Conservation (phyloP, 2,113 vertebrate genomes). For the Balaenoptera acutorostrata region DNA sequence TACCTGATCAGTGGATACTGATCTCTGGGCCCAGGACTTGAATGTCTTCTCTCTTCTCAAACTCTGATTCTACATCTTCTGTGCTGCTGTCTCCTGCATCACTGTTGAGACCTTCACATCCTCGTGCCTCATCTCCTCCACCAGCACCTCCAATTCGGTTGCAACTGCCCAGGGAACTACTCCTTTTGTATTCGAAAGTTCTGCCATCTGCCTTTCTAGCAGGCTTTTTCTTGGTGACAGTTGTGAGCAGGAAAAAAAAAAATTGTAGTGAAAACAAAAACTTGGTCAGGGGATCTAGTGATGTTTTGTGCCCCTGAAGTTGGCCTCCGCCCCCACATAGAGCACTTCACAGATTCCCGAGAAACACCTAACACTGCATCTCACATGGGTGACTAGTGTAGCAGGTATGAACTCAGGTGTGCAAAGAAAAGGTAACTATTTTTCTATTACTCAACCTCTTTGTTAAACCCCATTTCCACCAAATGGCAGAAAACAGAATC, state of each 20-base stretch:
- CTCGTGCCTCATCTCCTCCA: not conserved
- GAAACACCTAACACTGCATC: not conserved
- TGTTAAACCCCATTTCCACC: not conserved
- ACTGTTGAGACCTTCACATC: constrained; percentile 47
- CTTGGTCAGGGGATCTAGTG: not conserved
- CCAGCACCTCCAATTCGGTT: not conserved
- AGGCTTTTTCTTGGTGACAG: constrained; percentile 54
- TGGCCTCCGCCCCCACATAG: not conserved
- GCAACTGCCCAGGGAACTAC: constrained; percentile 13
- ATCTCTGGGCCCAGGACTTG: not conserved
- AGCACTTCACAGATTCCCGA: not conserved
- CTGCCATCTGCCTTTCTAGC: constrained; percentile 50
- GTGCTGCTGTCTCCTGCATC: constrained; percentile 37
- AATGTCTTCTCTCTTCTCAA: not conserved
- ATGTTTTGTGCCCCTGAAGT: not conserved
- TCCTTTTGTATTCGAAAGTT: constrained; percentile 52
- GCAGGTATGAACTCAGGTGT: not conserved
- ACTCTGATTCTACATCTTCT: constrained; percentile 30
- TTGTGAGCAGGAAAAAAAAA: not conserved
- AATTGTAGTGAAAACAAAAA: not conserved
- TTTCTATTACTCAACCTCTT: not conserved
- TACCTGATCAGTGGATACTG: not conserved
- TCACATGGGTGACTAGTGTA: not conserved
- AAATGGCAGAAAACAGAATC: not conserved
- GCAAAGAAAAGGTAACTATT: not conserved